These are phyloP conservation scores for Penelope pileata DNA, from an alignment of 2,113 vertebrate species.

Conservation along the genomic window DNA sequence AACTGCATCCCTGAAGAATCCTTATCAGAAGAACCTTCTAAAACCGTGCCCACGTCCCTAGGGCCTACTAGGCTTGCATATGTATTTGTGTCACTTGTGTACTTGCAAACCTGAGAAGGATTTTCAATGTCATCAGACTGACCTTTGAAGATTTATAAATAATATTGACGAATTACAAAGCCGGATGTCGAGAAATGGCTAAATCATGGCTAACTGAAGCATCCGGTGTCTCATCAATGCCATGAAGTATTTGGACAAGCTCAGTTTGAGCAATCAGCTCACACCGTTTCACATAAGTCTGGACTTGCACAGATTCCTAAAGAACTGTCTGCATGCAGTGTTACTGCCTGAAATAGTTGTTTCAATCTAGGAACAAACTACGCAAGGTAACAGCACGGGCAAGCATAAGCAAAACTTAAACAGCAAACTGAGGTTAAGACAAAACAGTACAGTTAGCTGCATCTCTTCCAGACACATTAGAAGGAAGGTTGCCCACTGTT, in stretches of 20 bases:
- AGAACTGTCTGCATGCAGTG: neutral
- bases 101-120: neutral
- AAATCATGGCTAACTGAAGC: neutral
- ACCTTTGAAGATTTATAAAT: neutral
- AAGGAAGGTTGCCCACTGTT: neutral
- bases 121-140: neutral
- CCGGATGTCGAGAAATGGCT: neutral
- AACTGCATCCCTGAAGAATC: neutral
- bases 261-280: neutral
- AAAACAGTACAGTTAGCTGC: neutral
- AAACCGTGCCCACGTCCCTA: neutral
- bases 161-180: neutral
- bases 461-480: neutral
- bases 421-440: neutral
- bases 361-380: neutral
- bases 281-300: neutral
- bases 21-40: neutral
- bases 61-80: neutral
- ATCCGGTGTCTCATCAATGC: neutral
- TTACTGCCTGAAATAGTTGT: neutral
- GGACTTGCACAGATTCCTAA: neutral
- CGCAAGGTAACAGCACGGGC: neutral
- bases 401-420: neutral
- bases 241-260: neutral
- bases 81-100: neutral